Percentiles rank a stretch among this genome's conserved stretches.
Evolutionary conservation across 2,888 invertebrate genomes (phyloP).

Genomic region (Zelleria hepariella): DNA sequence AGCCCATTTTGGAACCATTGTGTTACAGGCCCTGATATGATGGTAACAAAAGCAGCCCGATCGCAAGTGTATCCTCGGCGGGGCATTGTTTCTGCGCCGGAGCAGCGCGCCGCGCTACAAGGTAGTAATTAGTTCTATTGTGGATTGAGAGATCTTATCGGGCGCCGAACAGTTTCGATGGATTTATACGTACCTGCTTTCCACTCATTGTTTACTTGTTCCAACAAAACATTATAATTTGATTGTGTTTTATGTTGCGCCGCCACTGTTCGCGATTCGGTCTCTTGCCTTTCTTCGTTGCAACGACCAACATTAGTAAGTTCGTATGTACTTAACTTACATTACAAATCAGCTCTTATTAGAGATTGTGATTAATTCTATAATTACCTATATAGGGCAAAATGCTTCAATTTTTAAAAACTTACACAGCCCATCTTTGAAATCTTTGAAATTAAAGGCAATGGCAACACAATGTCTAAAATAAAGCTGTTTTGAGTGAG

Average conservation of each 20-base stretch:
- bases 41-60: conserved; percentile 39
- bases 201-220: conserved; percentile 47
- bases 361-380: too few relatives aligned
- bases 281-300: background rate
- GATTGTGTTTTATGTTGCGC: background rate
- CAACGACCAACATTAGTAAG: too few relatives aligned
- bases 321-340: too few relatives aligned
- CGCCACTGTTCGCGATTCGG: background rate
- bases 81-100: conserved; percentile 47
- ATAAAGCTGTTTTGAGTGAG: too few relatives aligned
- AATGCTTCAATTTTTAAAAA: too few relatives aligned
- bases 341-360: too few relatives aligned
- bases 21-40: conserved; percentile 24
- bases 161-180: conserved; percentile 58
- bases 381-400: too few relatives aligned
- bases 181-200: conserved; percentile 55
- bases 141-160: conserved; percentile 56
- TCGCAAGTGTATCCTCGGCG: conserved; percentile 28
- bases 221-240: background rate
- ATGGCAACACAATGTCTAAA: too few relatives aligned
- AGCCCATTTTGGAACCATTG: too few relatives aligned
- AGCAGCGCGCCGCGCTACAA: conserved; percentile 35
- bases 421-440: too few relatives aligned
- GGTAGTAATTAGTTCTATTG: conserved; percentile 66
- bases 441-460: too few relatives aligned